A percentile compares a stretch with the other conserved stretches of the same genome.
Conservation (phyloP, 2,113 vertebrate species). For the Eptatretus burgeri region DNA sequence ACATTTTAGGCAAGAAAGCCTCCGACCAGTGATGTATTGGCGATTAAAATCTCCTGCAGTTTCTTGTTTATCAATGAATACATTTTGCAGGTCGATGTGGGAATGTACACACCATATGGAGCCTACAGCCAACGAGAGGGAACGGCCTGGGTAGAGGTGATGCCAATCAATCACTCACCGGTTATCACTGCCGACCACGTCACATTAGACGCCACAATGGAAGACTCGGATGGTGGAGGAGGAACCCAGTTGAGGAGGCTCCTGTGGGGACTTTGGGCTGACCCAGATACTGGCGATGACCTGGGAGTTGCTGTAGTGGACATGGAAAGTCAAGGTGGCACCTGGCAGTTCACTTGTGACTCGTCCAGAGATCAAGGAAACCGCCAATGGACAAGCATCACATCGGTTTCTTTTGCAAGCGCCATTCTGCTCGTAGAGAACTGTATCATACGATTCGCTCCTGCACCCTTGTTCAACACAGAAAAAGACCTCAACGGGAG, state of each 20-base stretch:
- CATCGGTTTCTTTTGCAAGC: neutral
- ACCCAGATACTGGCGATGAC: constrained; percentile 3
- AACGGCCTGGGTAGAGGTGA: neutral
- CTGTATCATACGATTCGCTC: neutral
- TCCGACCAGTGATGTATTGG: no score
- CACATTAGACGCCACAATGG: neutral
- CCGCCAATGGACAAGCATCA: neutral
- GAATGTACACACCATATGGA: constrained; percentile 1
- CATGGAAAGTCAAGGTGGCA: neutral
- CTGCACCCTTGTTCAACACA: constrained; percentile 3
- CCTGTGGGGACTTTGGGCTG: neutral
- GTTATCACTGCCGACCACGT: neutral
- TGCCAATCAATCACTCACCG: constrained; percentile 1
- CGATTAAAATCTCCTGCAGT: no score
- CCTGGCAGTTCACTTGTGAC: constrained; percentile 5
- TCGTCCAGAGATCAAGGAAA: neutral
- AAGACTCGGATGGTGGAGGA: neutral
- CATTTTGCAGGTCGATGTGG: neutral
- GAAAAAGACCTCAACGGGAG: neutral
- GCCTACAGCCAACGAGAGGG: constrained; percentile 5
- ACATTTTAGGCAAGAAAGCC: no score
- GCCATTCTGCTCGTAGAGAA: neutral
- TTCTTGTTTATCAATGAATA: neutral
- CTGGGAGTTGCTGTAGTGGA: neutral
- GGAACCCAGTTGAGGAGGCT: neutral